Evolutionary conservation across 2,888 invertebrate species (phyloP), one percentile per base, ranked within the genome.

Genomic region (Eulithis prunata): DNA sequence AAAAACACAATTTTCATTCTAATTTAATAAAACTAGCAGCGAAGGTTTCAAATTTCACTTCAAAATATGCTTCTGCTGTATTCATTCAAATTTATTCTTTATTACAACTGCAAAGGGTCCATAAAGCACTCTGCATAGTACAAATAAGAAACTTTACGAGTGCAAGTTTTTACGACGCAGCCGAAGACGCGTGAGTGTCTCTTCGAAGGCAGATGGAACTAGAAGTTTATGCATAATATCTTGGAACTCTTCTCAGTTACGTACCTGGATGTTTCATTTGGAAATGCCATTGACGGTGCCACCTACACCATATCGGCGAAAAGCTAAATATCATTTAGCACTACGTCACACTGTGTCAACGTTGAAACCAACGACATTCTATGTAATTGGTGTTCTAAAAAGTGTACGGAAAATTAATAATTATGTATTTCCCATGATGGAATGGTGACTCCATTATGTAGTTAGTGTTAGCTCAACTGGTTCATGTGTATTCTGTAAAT

Each of bases 131-230:
- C 38, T 60, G 51, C 64, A 58, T 64, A 41, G 11, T 59, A 52
- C 51, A 60, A 65, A 60, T 60, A 60, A 28, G 45, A 56, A 7
- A 51, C 4, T 65, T 65, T 65, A 65, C 56, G 64, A 60, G 59
- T 49, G 36, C 56, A 58, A 59, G 64, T 65, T 65, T 65, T 65
- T 65, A 65, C 64, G 64, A 57, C 49, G 54, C 52, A 10, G 4
- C 51, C 43, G n/a, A 38, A n/a, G 38, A 56, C 59, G 51, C 55
- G 54, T 32, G 53, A 58, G 41, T 57, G 55, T 54, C 55, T 51
- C 38, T 12, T 43, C 49, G 38, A 51, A 56, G 38, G 60, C 55
- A 60, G 60, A 60, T 60, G 46, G 13, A 58, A 47, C 38, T 14
- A 38, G 57, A 61, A 52, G 43, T 59, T 59, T 59, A 52, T 59